phyloP scores from a whole-genome alignment of 2,888 invertebrate species.

The Caenorhabditis sp. region DNA sequence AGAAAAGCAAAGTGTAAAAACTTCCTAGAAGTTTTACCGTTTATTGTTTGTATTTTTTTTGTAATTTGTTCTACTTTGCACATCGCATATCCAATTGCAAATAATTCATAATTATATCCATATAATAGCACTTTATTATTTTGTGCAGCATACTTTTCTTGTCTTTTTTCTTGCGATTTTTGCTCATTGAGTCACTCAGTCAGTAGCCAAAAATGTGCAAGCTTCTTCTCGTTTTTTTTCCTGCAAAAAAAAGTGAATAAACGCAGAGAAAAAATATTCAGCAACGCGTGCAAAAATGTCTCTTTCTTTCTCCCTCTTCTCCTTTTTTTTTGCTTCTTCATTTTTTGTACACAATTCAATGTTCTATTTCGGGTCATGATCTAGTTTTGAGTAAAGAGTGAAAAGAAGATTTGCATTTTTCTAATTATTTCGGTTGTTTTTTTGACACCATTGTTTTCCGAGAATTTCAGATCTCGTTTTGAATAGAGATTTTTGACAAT shows the following conservation, averaged over 20 bases:
- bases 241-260: constrained; percentile 1
- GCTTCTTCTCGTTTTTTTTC: neutral
- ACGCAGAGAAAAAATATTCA: neutral
- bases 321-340: neutral
- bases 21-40: too few species aligned
- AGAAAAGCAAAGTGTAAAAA: too few species aligned
- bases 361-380: too few species aligned
- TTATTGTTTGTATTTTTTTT: too few species aligned
- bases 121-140: neutral
- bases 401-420: too few species aligned
- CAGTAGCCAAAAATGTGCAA: neutral
- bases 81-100: neutral
- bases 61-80: too few species aligned
- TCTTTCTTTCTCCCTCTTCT: neutral
- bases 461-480: too few species aligned
- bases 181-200: neutral
- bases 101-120: neutral
- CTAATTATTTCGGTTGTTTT: too few species aligned
- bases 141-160: neutral
- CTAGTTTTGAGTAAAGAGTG: too few species aligned
- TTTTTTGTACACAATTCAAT: neutral
- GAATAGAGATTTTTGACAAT: too few species aligned
- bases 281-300: neutral
- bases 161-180: neutral
- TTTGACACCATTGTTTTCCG: too few species aligned